Evolutionary conservation across 2,888 invertebrate genomes (phyloP).

Genomic region (Biston betularia): DNA sequence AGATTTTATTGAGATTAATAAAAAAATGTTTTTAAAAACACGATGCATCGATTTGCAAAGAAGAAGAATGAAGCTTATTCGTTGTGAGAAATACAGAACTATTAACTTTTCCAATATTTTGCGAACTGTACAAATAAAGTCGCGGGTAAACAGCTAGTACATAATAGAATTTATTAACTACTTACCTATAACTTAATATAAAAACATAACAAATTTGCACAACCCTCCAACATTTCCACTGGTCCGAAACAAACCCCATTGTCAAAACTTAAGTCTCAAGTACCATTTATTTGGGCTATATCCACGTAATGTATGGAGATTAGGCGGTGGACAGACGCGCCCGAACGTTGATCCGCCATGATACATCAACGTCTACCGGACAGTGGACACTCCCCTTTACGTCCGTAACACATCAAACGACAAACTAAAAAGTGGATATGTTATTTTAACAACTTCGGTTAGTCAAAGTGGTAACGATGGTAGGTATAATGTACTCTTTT

Average conservation of each 20-base stretch:
- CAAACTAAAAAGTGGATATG: constrained; percentile 10
- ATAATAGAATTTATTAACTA: too few species aligned
- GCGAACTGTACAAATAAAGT: too few species aligned
- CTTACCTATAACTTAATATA: too few species aligned
- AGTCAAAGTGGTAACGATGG: too few species aligned
- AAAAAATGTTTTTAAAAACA: too few species aligned
- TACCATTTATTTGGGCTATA: constrained; percentile 84
- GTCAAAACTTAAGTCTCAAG: constrained; percentile 78
- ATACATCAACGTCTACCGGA: constrained; percentile 85
- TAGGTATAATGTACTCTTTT: too few species aligned
- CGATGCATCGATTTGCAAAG: too few species aligned
- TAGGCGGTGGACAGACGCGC: constrained; percentile 84
- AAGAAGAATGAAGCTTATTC: too few species aligned
- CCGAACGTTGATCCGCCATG: constrained; percentile 81
- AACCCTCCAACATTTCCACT: constrained; percentile 12
- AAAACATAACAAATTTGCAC: not conserved
- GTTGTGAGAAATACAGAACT: too few species aligned
- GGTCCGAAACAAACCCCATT: constrained; percentile 48
- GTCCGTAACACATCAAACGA: constrained; percentile 30
- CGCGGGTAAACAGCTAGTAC: too few species aligned
- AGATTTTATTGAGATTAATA: too few species aligned
- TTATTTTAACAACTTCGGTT: not conserved
- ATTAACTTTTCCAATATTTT: too few species aligned
- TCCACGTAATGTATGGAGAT: constrained; percentile 85
- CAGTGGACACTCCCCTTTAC: constrained; percentile 78